phyloP scores from a whole-genome alignment of 2,113 vertebrate species.

The Poeciliopsis retropinna region DNA sequence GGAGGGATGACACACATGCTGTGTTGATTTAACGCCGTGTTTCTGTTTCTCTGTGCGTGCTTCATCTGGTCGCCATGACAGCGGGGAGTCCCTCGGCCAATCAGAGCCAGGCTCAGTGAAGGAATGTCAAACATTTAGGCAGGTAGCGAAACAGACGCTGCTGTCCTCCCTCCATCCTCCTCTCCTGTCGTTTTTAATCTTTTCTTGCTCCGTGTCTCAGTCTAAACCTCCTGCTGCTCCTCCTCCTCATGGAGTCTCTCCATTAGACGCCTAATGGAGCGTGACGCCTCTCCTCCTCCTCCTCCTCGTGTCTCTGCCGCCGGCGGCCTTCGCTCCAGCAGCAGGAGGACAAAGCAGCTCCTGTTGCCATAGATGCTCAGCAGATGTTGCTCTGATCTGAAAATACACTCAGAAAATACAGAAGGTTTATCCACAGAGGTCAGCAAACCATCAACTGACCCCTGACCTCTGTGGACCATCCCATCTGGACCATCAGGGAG shows the following conservation, averaged over 20 bases:
- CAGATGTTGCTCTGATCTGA: neutral
- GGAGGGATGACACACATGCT: neutral
- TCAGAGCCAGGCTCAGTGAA: slow-evolving; percentile 14
- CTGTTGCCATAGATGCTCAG: neutral
- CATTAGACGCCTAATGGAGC: slow-evolving; percentile 29
- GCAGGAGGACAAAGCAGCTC: neutral
- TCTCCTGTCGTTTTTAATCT: too few species aligned
- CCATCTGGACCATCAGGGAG: too few species aligned
- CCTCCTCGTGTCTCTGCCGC: neutral
- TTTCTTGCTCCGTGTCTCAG: neutral
- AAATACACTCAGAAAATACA: too few species aligned
- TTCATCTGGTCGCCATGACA: slow-evolving; percentile 49
- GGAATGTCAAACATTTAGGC: slow-evolving; percentile 55
- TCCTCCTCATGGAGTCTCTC: neutral
- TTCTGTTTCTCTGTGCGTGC: neutral
- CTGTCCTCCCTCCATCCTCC: neutral
- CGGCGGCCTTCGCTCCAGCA: neutral
- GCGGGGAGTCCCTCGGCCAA: slow-evolving; percentile 36
- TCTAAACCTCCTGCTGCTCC: neutral
- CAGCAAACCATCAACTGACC: neutral
- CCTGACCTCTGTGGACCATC: neutral
- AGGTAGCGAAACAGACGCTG: slow-evolving; percentile 27
- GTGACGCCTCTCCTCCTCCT: neutral
- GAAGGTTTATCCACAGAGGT: too few species aligned
- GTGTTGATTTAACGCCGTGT: slow-evolving; percentile 2